These are phyloP conservation scores for Drosophila nr. perissopoda DNA, from an alignment of 2,888 invertebrate genomes.

Conservation along the genomic window DNA sequence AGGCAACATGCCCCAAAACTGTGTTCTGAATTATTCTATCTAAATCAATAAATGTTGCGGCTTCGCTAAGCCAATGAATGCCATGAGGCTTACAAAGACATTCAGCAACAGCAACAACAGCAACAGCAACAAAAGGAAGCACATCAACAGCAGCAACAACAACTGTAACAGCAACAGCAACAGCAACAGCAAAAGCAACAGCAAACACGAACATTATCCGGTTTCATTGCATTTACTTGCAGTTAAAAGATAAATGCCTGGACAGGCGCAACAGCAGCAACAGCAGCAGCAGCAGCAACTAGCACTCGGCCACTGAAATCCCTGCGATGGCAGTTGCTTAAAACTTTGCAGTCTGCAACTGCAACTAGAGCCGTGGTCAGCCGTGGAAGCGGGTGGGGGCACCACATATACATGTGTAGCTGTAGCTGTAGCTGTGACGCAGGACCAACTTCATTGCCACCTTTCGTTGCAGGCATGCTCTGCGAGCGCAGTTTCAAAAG, in stretches of 20 bases:
- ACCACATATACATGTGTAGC: not conserved
- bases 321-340: conserved; percentile 46
- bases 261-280: conserved; percentile 28
- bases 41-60: conserved; percentile 57
- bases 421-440: conserved; percentile 1
- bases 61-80: conserved; percentile 43
- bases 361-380: not conserved
- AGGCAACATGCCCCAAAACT: not conserved
- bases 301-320: conserved; percentile 28
- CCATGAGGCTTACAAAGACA: conserved; percentile 28
- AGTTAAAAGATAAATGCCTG: conserved; percentile 59
- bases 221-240: conserved; percentile 47
- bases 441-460: conserved; percentile 33
- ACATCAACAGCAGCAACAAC: conserved; percentile 1
- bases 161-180: conserved; percentile 8
- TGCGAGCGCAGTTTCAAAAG: conserved; percentile 22
- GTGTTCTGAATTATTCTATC: conserved; percentile 30
- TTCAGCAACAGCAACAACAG: conserved; percentile 6
- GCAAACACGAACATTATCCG: conserved; percentile 32
- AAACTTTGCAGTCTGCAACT: conserved; percentile 39
- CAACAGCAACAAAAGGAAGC: not conserved
- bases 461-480: not conserved
- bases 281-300: not conserved
- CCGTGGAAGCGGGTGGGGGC: not conserved
- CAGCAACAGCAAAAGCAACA: not conserved